Conservation (phyloP, 2,888 invertebrate genomes). For the Cephus runcator region DNA sequence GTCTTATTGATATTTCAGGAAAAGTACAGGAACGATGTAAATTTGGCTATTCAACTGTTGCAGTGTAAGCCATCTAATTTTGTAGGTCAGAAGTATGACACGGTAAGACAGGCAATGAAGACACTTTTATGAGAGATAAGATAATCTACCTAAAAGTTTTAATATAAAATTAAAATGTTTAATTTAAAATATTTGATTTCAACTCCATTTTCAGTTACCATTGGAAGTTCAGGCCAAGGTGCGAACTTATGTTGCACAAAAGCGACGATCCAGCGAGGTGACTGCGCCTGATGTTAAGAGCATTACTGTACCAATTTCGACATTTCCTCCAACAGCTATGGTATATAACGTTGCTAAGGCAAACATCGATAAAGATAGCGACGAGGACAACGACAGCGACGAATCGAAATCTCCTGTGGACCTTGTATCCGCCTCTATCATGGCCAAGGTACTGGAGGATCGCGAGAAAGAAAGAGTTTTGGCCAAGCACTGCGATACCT, state of each 20-base stretch:
- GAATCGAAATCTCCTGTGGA: conserved; percentile 73
- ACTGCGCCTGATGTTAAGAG: conserved; percentile 69
- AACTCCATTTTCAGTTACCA: conserved; percentile 76
- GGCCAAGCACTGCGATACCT: conserved; percentile 85
- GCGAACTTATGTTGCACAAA: conserved; percentile 78
- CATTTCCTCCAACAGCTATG: conserved; percentile 88
- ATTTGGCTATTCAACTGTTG: conserved; percentile 90
- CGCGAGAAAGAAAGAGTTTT: conserved; percentile 82
- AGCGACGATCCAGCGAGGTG: conserved; percentile 68
- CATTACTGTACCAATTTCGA: conserved; percentile 80
- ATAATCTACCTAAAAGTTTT: background rate
- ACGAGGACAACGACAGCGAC: conserved; percentile 67
- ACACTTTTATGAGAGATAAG: too few species aligned
- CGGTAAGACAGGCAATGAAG: conserved; percentile 72
- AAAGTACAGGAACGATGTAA: conserved; percentile 92
- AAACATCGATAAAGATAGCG: conserved; percentile 56
- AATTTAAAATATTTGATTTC: background rate
- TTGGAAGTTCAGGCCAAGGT: conserved; percentile 92
- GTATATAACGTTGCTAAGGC: conserved; percentile 69
- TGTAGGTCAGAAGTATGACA: conserved; percentile 89
- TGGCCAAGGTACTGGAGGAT: conserved; percentile 92
- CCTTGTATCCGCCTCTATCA: conserved; percentile 86
- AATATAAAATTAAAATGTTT: background rate
- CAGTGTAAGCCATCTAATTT: conserved; percentile 96
- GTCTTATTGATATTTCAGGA: conserved; percentile 74